These are phyloP conservation scores for Heliangelus exortis DNA, from an alignment of 2,797 vertebrate species.

Conservation along the genomic window DNA sequence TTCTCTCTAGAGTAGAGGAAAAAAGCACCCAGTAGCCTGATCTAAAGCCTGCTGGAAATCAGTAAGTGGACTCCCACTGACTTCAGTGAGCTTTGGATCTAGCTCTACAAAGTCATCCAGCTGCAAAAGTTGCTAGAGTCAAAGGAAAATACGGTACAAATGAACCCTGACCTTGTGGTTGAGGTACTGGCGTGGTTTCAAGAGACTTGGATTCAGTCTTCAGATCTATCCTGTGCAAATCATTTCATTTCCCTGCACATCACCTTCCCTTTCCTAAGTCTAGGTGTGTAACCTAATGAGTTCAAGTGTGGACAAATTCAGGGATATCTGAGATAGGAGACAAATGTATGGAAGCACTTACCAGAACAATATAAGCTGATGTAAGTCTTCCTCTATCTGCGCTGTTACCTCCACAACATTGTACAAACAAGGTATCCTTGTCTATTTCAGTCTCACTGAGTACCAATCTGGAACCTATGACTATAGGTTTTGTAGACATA, in stretches of 20 bases:
- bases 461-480: background rate
- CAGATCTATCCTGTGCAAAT: background rate
- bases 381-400: background rate
- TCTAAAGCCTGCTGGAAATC: conserved; percentile 12
- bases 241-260: background rate
- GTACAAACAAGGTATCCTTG: background rate
- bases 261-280: background rate
- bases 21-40: background rate
- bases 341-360: background rate
- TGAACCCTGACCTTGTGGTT: conserved; percentile 12
- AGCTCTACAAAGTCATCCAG: conserved; percentile 8
- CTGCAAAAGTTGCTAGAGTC: conserved; percentile 39
- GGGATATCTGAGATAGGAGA: background rate
- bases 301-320: background rate
- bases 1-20: background rate
- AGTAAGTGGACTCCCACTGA: conserved; percentile 6
- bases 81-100: conserved; percentile 32
- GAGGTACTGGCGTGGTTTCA: background rate
- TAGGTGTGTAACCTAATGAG: background rate
- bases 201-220: background rate
- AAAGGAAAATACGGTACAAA: conserved; percentile 4
- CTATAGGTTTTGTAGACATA: background rate
- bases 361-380: background rate
- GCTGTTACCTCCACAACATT: background rate
- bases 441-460: background rate